These are phyloP conservation scores for Thalassophryne amazonica DNA, from an alignment of 2,797 vertebrate genomes.

Conservation along the genomic window DNA sequence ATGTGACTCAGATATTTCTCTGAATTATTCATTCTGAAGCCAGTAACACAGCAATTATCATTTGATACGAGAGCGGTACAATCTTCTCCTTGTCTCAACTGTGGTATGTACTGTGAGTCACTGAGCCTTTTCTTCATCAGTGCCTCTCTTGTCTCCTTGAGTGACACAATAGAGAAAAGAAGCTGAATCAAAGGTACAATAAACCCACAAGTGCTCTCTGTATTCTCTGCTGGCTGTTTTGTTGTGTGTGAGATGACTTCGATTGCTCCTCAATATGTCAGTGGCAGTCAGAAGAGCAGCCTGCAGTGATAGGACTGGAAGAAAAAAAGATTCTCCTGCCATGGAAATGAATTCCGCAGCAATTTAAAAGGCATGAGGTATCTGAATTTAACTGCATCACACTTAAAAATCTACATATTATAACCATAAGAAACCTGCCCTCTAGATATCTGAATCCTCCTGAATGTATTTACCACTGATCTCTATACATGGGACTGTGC, in stretches of 20 bases:
- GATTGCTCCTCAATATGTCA: conserved; percentile 15
- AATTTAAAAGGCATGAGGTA: conserved; percentile 25
- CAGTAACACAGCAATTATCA: neutral
- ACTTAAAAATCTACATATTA: no score
- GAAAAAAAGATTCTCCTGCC: conserved; percentile 4
- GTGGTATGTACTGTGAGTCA: neutral
- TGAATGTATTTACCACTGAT: no score
- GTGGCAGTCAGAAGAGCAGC: conserved; percentile 22
- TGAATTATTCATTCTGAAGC: conserved; percentile 14
- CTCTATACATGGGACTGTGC: no score
- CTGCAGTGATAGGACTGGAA: conserved; percentile 19
- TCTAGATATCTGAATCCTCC: no score
- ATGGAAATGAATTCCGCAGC: conserved; percentile 16
- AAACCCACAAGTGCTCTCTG: conserved; percentile 21
- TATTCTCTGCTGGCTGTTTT: conserved; percentile 20
- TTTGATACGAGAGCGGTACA: no score
- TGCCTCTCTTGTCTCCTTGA: neutral
- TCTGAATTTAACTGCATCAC: conserved; percentile 19
- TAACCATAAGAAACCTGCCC: no score
- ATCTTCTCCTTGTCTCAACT: neutral
- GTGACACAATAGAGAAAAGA: conserved; percentile 1
- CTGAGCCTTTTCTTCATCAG: neutral
- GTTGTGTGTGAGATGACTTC: conserved; percentile 20
- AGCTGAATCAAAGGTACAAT: conserved; percentile 20
- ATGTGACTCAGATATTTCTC: neutral